Evolutionary conservation across 2,888 invertebrate species (phyloP).

Genomic region (Eretmocerus hayati): DNA sequence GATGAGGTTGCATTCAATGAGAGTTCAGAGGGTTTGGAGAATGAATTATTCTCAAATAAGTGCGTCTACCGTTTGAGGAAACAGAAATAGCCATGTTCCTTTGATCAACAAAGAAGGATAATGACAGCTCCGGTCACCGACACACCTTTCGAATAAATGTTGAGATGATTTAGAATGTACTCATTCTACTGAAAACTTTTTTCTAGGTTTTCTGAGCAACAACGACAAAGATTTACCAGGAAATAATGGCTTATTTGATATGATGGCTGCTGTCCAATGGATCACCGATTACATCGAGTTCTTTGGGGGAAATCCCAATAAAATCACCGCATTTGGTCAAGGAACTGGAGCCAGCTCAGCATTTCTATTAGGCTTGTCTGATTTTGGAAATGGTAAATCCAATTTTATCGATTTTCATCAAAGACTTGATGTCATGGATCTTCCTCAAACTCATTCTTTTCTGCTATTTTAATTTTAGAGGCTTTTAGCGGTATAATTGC

Average conservation of each 20-base stretch:
- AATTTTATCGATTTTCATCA: no score
- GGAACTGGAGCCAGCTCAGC: conserved; percentile 73
- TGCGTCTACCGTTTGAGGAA: no score
- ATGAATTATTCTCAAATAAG: no score
- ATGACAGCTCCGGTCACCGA: no score
- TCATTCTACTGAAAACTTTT: no score
- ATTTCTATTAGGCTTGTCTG: conserved; percentile 60
- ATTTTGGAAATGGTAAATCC: conserved; percentile 54
- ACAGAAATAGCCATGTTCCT: no score
- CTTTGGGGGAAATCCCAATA: conserved; percentile 69
- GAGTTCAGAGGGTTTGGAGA: no score
- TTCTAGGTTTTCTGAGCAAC: conserved; percentile 67
- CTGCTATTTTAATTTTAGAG: conserved; percentile 33
- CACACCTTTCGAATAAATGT: neutral
- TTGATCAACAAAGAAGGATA: no score
- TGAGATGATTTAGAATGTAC: neutral
- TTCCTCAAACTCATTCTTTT: neutral
- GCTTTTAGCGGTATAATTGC: conserved; percentile 59
- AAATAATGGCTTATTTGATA: conserved; percentile 69
- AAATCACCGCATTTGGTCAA: conserved; percentile 69
- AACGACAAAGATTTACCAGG: conserved; percentile 65
- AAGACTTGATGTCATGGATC: no score
- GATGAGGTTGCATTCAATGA: no score
- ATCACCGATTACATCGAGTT: conserved; percentile 65
- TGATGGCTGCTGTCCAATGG: conserved; percentile 66